Evolutionary conservation across 2,797 vertebrate genomes (phyloP).

Genomic region (Gymnopithys bicolor): DNA sequence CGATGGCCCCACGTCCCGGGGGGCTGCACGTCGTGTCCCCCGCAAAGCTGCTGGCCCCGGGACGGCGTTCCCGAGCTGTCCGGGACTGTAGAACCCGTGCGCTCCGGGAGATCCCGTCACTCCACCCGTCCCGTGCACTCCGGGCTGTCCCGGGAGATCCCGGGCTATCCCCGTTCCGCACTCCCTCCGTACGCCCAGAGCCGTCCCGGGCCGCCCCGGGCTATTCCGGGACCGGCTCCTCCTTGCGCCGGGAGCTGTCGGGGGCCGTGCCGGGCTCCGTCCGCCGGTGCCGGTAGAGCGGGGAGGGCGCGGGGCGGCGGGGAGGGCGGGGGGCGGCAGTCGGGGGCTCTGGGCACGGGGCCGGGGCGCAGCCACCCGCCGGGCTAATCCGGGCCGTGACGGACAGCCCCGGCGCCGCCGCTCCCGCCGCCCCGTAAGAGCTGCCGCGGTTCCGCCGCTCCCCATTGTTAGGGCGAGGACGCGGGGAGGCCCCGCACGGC

Average conservation of each 20-base stretch:
- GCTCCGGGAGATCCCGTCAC: conserved; percentile 42
- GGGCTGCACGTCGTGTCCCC: background rate
- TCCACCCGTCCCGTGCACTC: background rate
- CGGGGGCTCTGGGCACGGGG: conserved; percentile 45
- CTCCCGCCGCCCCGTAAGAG: conserved; percentile 51
- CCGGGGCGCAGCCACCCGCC: conserved; percentile 52
- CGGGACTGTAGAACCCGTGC: too few species aligned
- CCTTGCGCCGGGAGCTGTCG: background rate
- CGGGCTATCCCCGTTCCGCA: background rate
- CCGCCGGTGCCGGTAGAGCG: background rate
- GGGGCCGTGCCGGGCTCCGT: background rate
- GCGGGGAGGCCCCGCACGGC: conserved; percentile 60
- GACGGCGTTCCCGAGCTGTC: background rate
- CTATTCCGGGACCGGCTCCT: background rate
- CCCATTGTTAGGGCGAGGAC: conserved; percentile 90
- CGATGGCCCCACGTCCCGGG: background rate
- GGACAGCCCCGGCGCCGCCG: conserved; percentile 59
- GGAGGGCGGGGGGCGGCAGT: background rate
- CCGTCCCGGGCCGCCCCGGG: background rate
- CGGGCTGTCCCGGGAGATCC: background rate
- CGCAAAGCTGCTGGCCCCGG: background rate
- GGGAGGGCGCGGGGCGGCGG: background rate
- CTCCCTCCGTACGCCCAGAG: background rate
- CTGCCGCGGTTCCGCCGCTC: conserved; percentile 66
- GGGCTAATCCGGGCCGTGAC: conserved; percentile 53